These are phyloP conservation scores for Esox lucius DNA, from an alignment of 2,797 vertebrate genomes.

Conservation along the genomic window DNA sequence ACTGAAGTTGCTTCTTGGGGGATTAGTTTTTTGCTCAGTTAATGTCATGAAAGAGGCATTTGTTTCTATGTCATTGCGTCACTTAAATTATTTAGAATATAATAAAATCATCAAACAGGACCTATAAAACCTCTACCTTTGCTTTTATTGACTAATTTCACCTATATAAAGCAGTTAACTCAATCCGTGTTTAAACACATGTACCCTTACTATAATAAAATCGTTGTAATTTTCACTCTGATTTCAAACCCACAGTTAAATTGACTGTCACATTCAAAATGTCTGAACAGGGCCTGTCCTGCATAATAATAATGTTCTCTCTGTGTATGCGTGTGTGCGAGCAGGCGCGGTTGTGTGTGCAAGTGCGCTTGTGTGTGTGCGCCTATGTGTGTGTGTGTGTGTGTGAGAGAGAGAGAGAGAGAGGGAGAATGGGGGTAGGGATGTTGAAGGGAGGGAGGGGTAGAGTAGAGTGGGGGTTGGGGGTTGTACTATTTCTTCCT, in stretches of 20 bases:
- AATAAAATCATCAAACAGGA: background rate
- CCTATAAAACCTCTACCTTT: background rate
- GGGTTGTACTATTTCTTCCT: conserved; percentile 73
- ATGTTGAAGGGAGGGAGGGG: conserved; percentile 20
- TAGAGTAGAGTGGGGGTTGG: conserved; percentile 23
- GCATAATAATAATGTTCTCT: conserved; percentile 51
- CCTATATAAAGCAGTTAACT: background rate
- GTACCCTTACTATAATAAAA: background rate
- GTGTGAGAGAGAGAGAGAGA: conserved; percentile 25
- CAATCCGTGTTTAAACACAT: background rate
- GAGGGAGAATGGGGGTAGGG: conserved; percentile 54
- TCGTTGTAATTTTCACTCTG: background rate
- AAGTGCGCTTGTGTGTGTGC: background rate
- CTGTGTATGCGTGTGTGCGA: conserved; percentile 1
- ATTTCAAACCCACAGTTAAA: background rate
- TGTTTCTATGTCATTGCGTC: background rate
- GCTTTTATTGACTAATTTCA: background rate
- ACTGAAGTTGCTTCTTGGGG: background rate
- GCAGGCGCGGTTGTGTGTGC: conserved; percentile 3
- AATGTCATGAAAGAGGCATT: background rate
- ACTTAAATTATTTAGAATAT: background rate
- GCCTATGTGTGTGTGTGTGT: background rate
- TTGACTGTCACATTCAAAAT: background rate
- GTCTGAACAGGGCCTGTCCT: background rate
- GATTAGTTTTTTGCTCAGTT: background rate